These are phyloP conservation scores for Rhynchomys soricoides DNA, from an alignment of 2,113 vertebrate genomes.

Conservation along the genomic window DNA sequence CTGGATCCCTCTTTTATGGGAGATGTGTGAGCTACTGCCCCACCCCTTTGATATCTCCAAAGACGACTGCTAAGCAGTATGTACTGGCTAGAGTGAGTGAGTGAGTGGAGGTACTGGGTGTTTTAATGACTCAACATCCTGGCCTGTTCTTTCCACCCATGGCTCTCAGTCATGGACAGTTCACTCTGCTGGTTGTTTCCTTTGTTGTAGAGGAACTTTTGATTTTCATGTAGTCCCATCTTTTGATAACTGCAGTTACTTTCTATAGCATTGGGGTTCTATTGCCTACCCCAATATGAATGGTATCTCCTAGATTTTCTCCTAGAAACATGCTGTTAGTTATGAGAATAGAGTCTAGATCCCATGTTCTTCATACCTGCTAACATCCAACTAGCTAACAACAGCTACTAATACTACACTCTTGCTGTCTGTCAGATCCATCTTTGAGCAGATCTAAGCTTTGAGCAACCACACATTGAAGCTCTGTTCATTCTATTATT, in stretches of 20 bases:
- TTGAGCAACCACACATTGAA: neutral
- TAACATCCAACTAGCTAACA: neutral
- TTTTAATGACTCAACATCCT: neutral
- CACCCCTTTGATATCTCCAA: neutral
- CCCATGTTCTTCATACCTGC: neutral
- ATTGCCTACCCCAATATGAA: neutral
- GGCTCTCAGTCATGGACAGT: rapidly evolving
- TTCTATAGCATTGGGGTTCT: neutral
- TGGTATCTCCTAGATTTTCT: neutral
- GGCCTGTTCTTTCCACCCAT: neutral
- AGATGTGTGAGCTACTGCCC: neutral
- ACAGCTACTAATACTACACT: neutral
- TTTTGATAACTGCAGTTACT: neutral
- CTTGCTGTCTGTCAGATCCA: neutral
- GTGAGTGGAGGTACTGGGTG: neutral
- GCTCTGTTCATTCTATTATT: neutral
- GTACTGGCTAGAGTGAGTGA: rapidly evolving
- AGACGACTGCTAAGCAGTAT: neutral
- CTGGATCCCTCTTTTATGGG: neutral
- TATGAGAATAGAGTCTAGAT: neutral
- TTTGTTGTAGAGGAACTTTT: neutral
- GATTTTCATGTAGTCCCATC: neutral
- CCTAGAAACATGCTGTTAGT: neutral
- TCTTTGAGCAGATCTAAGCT: neutral
- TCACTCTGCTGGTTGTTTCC: neutral